phyloP scores from a whole-genome alignment of 2,113 vertebrate species.

The Pelecanus crispus region DNA sequence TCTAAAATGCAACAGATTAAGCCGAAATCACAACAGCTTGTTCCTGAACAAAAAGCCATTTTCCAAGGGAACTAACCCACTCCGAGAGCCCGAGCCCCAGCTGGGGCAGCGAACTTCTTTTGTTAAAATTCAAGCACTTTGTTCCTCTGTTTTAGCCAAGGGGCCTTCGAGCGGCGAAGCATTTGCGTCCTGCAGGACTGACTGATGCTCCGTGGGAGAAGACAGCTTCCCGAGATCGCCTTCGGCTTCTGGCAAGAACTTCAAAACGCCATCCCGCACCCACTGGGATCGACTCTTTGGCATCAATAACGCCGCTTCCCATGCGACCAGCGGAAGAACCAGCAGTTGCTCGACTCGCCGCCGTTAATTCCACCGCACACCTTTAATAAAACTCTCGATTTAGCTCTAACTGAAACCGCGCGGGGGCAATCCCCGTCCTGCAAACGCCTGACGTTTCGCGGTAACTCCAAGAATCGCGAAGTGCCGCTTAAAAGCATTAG shows the following conservation, averaged over 20 bases:
- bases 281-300: neutral
- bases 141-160: neutral
- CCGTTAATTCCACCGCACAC: rapidly evolving
- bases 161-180: neutral
- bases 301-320: neutral
- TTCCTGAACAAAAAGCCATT: neutral
- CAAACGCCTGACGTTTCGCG: rapidly evolving
- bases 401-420: neutral
- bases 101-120: neutral
- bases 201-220: neutral
- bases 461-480: neutral
- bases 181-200: neutral
- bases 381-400: neutral
- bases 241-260: neutral
- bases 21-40: neutral
- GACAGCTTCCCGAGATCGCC: neutral
- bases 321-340: rapidly evolving
- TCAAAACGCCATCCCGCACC: neutral
- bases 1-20: neutral
- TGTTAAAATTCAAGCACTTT: neutral
- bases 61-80: neutral
- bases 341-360: neutral
- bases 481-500: rapidly evolving
- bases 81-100: rapidly evolving
- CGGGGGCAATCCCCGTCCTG: neutral